Base-by-base conservation (phyloP, 2,113 vertebrate genomes). In the Speoplatyrhinus poulsoni region DNA sequence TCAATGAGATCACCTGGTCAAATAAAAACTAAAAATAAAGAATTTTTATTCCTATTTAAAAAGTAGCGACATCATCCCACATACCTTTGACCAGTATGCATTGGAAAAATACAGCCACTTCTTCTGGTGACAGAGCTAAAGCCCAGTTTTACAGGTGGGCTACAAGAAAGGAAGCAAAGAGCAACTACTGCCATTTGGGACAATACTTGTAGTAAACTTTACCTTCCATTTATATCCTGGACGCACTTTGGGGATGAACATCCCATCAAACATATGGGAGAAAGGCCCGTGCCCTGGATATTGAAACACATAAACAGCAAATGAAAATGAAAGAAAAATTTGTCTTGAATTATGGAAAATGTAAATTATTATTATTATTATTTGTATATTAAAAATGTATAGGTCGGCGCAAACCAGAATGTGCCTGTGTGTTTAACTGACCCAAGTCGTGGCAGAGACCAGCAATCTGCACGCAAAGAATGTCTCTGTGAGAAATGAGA, bases 371-470 rank as follows among this genome's bases (percentile, higher is more conserved):
- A n/a, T n/a, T n/a, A n/a, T n/a, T n/a, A n/a, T n/a, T n/a, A n/a
- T n/a, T n/a, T n/a, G n/a, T n/a, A n/a, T 26, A 26, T 3, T 12
- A 12, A 12, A 49, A 49, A 12, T 49, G 9, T 49, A 9, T 12
- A 12, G 3, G 48, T 49, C 48, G 26, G 2, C 48, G 3, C 8
- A 49, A 49, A 49, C 8, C 48, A 49, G 11, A 52, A 12, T 52
- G 11, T 53, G 53, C 4, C 12, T 17, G 56, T 49, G 52, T 12
- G 9, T 46, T 11, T 26, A 19, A 76, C 83, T 89, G 76, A 99
- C 98, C 98, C 11, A 99, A 84, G 81, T 99, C 98, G 2, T 99
- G 98, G 71, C 98, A 99, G 62, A 99, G 95, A 0, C 98, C 96
- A 8, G 97, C 98, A 0, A 99, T 97, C 87, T 98, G 95, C 62